Conservation (phyloP, 2,888 invertebrate species). For the Melieria picta region DNA sequence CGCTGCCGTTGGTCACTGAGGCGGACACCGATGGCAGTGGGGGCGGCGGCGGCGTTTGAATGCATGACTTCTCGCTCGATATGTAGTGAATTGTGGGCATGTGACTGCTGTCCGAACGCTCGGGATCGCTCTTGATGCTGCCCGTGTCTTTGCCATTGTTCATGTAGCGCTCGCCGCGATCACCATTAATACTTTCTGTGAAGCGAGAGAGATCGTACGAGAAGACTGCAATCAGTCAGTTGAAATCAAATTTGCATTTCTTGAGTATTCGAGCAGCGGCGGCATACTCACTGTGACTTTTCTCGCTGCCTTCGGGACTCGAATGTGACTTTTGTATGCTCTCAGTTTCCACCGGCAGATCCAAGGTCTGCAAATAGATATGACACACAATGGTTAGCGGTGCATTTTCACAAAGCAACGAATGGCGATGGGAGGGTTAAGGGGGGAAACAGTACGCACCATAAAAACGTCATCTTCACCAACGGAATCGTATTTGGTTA, state of each 20-base stretch:
- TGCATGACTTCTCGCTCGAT: conserved; percentile 64
- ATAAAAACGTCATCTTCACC: conserved; percentile 96
- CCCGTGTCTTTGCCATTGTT: conserved; percentile 47
- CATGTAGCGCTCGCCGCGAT: conserved; percentile 53
- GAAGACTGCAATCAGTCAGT: too few species aligned
- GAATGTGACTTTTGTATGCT: conserved; percentile 71
- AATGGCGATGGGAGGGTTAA: too few species aligned
- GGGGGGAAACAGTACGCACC: conserved; percentile 69
- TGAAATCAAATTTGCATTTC: too few species aligned
- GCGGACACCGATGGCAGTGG: conserved; percentile 27
- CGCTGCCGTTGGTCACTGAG: conserved; percentile 20
- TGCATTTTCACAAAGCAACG: conserved; percentile 12
- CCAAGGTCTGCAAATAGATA: conserved; percentile 75
- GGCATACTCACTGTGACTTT: conserved; percentile 63
- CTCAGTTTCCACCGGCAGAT: conserved; percentile 84
- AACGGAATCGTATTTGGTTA: conserved; percentile 73
- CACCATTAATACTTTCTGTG: conserved; percentile 58
- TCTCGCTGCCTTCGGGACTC: conserved; percentile 73
- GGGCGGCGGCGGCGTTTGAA: conserved; percentile 39
- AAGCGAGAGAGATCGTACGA: background rate
- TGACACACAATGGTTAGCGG: conserved; percentile 5
- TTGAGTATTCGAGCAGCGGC: too few species aligned
- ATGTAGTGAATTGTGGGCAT: conserved; percentile 71
- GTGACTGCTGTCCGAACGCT: conserved; percentile 49
- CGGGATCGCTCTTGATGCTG: conserved; percentile 58